Evolutionary conservation across 2,113 vertebrate species (phyloP).

Genomic region (Pristiophorus japonicus): DNA sequence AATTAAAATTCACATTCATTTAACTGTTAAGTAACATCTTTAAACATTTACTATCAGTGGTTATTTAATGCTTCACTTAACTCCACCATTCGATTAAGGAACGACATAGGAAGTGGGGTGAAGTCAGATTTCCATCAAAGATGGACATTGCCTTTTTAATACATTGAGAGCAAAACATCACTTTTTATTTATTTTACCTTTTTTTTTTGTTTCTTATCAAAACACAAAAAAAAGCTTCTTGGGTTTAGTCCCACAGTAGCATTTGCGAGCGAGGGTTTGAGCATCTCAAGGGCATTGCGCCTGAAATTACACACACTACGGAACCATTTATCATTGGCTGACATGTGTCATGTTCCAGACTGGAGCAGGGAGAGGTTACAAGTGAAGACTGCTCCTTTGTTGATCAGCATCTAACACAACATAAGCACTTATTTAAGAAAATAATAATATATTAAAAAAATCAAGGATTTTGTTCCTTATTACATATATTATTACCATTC

Average conservation of each 20-base stretch:
- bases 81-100: not conserved
- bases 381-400: conserved; percentile 97
- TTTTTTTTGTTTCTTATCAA: conserved; percentile 37
- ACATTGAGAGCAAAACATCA: not conserved
- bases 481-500: not conserved
- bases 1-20: conserved; percentile 24
- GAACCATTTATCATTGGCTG: conserved; percentile 99
- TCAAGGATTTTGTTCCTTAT: no score
- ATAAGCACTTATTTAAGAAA: conserved; percentile 55
- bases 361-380: conserved; percentile 94
- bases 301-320: conserved; percentile 97
- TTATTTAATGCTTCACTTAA: conserved; percentile 11
- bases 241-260: conserved; percentile 99
- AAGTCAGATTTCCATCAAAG: not conserved
- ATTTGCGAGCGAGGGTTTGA: conserved; percentile 95
- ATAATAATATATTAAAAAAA: conserved; percentile 1
- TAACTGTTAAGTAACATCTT: conserved; percentile 27
- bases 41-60: not conserved
- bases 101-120: not conserved
- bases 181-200: conserved; percentile 35
- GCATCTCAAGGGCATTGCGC: conserved; percentile 99
- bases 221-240: conserved; percentile 33
- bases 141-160: not conserved
- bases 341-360: conserved; percentile 99
- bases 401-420: conserved; percentile 85